Conservation (phyloP, 2,113 vertebrate species). For the Vulpes ferrilata region DNA sequence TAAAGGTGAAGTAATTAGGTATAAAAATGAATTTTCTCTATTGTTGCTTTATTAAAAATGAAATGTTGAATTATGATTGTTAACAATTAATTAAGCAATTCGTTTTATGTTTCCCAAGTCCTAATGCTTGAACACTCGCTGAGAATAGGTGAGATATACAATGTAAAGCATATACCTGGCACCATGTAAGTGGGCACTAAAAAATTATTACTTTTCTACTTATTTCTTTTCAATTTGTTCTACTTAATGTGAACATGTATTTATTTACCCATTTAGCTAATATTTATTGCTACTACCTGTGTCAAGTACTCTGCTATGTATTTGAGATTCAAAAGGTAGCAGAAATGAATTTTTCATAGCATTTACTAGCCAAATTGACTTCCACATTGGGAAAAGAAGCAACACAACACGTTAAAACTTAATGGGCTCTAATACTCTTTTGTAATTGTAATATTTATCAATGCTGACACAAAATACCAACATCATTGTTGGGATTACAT, state of each 20-base stretch:
- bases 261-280: background rate
- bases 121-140: background rate
- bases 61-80: background rate
- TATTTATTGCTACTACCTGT: background rate
- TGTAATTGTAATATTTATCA: background rate
- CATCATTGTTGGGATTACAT: background rate
- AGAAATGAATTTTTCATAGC: background rate
- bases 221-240: background rate
- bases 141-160: background rate
- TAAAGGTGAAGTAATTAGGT: background rate
- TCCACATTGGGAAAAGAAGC: background rate
- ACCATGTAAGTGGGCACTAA: background rate
- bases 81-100: conserved; percentile 5
- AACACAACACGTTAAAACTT: background rate
- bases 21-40: conserved; percentile 6
- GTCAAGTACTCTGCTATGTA: background rate
- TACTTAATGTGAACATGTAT: background rate
- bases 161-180: background rate
- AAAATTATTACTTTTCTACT: background rate
- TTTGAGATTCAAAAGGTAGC: background rate
- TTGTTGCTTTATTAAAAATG: conserved; percentile 47
- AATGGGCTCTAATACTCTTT: background rate
- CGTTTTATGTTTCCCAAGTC: background rate
- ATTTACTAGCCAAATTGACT: background rate
- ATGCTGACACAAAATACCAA: background rate